A percentile compares a stretch with the other conserved stretches of the same genome.
These are phyloP conservation scores for Melanophora roralis DNA, from an alignment of 2,888 invertebrate species.

Conservation along the genomic window DNA sequence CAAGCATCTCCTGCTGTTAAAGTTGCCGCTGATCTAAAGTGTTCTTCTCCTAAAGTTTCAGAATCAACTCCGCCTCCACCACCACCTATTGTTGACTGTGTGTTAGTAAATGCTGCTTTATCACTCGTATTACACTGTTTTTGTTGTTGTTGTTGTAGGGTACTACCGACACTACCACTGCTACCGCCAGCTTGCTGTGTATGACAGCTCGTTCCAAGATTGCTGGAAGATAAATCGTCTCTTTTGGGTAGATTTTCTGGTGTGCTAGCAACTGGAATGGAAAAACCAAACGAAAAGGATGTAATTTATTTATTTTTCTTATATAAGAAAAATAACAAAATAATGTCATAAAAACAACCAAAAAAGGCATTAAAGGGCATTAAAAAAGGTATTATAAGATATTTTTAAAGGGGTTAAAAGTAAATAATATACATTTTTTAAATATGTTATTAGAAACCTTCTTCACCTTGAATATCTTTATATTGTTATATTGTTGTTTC, in stretches of 20 bases:
- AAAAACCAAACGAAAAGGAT: too few relatives aligned
- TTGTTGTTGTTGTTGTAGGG: slow-evolving; percentile 3
- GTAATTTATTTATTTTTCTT: too few relatives aligned
- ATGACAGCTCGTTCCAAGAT: slow-evolving; percentile 69
- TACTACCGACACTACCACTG: slow-evolving; percentile 24
- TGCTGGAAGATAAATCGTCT: slow-evolving; percentile 78
- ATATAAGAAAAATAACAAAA: too few relatives aligned
- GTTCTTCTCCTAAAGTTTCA: slow-evolving; percentile 34
- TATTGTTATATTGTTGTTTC: not conserved
- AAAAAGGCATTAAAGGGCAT: too few relatives aligned
- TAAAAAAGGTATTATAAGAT: too few relatives aligned
- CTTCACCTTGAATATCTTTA: not conserved
- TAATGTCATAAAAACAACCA: too few relatives aligned
- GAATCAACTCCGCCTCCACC: slow-evolving; percentile 14
- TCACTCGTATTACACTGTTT: slow-evolving; percentile 29
- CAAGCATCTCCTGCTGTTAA: slow-evolving; percentile 48
- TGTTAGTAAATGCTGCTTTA: slow-evolving; percentile 34
- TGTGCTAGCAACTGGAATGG: slow-evolving; percentile 88
- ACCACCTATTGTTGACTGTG: slow-evolving; percentile 6
- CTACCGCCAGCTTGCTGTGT: slow-evolving; percentile 33
- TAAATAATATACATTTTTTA: not conserved
- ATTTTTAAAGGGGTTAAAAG: not conserved
- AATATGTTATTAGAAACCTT: not conserved
- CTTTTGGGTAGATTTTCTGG: slow-evolving; percentile 83
- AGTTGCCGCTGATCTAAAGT: slow-evolving; percentile 23